Base-by-base conservation (phyloP, 2,113 vertebrate genomes). In the Hippocampus mohnikei region DNA sequence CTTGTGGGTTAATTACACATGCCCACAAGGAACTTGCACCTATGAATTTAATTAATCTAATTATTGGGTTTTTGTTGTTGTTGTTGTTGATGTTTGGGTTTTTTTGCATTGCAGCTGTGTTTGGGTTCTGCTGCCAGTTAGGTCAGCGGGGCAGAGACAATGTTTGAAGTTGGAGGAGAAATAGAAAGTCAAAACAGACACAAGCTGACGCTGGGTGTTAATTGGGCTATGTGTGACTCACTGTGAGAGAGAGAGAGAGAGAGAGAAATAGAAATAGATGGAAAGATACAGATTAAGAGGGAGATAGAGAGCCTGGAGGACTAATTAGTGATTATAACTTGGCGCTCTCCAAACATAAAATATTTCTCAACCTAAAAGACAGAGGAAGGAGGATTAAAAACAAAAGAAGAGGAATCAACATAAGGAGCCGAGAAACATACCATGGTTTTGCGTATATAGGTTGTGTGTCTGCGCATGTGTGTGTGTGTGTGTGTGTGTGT, bases 321-420 rank as follows among this genome's bases (percentile, higher is more conserved):
- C 86, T 92, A 91, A 92, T 92, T 91, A 90, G 87, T 88, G 87
- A 91, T 90, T 89, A 90, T 88, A 87, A 89, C 84, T 88, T 85
- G 84, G 86, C 68, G 55, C 82, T 88, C 84, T 89, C 86, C 84
- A 89, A 92, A 91, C 84, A 91, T 89, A 82, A 91, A 91, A 91
- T 90, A 90, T 91, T 86, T 88, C 84, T 88, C 84, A 87, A 88
- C 78, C 76, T 81, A 88, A 88, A 90, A 91, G 81, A 90, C 77
- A 88, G 83, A 86, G 66, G 75, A 85, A 88, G 90, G 78, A 88
- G 90, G 78, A 90, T 91, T 91, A 88, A 90, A 90, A 88, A 91
- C 85, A 85, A 88, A 90, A 86, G 75, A 88, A 81, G 74, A 76
- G 83, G 82, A 90, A 89, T 89, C 83, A 88, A 89, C 81, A 84